These are phyloP conservation scores for Acleris cristana DNA, from an alignment of 2,888 invertebrate species.

Conservation along the genomic window DNA sequence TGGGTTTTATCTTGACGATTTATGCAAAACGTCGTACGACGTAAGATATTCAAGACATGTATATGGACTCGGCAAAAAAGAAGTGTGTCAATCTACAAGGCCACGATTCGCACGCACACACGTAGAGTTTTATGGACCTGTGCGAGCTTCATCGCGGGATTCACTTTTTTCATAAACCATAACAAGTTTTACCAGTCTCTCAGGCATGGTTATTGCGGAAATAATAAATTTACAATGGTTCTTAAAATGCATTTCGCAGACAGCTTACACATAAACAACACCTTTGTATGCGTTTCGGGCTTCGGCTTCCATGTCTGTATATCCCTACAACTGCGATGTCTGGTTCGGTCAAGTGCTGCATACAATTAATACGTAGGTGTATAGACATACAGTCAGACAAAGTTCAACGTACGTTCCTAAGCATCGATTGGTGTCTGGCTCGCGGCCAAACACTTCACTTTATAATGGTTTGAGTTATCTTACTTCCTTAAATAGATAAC, in stretches of 20 bases:
- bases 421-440: constrained; percentile 74
- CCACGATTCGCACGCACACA: constrained; percentile 20
- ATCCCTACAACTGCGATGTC: constrained; percentile 10
- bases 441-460: constrained; percentile 74
- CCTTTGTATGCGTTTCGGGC: constrained; percentile 24
- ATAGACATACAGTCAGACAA: constrained; percentile 55
- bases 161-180: constrained; percentile 10
- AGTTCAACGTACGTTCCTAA: constrained; percentile 71
- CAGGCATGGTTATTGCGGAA: neutral
- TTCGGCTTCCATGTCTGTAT: constrained; percentile 29
- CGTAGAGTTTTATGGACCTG: neutral
- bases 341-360: constrained; percentile 45
- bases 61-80: constrained; percentile 31
- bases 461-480: constrained; percentile 64
- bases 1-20: neutral
- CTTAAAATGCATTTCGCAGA: neutral
- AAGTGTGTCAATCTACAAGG: constrained; percentile 38
- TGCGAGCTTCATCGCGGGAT: neutral
- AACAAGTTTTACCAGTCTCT: no score
- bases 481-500: constrained; percentile 77
- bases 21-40: constrained; percentile 8
- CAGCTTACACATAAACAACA: neutral
- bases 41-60: constrained; percentile 10
- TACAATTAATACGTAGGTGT: constrained; percentile 49
- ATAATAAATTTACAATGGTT: neutral